Evolutionary conservation across 53 echinoderm and acorn worm genomes (phyloP).

Genomic region (Arbacia lixula): DNA sequence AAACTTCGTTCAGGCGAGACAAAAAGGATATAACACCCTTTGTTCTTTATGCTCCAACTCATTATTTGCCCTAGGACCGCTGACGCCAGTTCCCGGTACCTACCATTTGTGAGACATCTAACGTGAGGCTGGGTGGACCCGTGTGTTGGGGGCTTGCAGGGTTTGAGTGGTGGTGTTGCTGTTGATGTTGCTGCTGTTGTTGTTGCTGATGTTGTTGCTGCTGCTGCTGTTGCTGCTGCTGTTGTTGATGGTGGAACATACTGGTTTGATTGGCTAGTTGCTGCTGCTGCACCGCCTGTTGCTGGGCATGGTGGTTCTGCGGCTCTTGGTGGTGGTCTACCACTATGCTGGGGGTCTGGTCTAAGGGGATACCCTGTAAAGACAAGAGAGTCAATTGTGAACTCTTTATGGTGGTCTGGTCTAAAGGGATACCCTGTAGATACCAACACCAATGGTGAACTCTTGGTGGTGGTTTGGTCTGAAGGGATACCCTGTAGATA

Average conservation of each 20-base stretch:
- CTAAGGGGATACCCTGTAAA: slow-evolving; percentile 46
- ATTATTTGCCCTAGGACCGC: too few relatives aligned
- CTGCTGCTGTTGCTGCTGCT: slow-evolving; percentile 48
- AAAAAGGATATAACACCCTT: too few relatives aligned
- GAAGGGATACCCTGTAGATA: slow-evolving; percentile 42
- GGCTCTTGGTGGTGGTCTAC: slow-evolving; percentile 58
- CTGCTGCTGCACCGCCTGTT: slow-evolving; percentile 50
- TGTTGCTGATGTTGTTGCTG: slow-evolving; percentile 63
- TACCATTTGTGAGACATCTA: slow-evolving; percentile 82
- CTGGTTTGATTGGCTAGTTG: slow-evolving; percentile 58
- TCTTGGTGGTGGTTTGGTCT: slow-evolving; percentile 47
- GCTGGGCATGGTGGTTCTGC: slow-evolving; percentile 64
- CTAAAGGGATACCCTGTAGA: slow-evolving; percentile 44
- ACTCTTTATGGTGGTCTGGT: slow-evolving; percentile 51
- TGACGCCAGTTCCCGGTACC: not conserved
- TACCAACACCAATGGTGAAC: too few relatives aligned
- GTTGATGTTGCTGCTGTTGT: slow-evolving; percentile 66
- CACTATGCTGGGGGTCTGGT: slow-evolving; percentile 52
- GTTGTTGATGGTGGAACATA: slow-evolving; percentile 67
- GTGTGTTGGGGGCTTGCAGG: slow-evolving; percentile 64
- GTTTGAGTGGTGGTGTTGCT: slow-evolving; percentile 72
- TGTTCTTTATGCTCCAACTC: too few relatives aligned
- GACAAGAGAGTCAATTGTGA: too few relatives aligned
- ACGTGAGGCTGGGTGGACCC: slow-evolving; percentile 60
- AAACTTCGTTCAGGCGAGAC: too few relatives aligned